Evolutionary conservation across 2,888 invertebrate species (phyloP).

Genomic region (Galeopsomyia nigrocyanea): DNA sequence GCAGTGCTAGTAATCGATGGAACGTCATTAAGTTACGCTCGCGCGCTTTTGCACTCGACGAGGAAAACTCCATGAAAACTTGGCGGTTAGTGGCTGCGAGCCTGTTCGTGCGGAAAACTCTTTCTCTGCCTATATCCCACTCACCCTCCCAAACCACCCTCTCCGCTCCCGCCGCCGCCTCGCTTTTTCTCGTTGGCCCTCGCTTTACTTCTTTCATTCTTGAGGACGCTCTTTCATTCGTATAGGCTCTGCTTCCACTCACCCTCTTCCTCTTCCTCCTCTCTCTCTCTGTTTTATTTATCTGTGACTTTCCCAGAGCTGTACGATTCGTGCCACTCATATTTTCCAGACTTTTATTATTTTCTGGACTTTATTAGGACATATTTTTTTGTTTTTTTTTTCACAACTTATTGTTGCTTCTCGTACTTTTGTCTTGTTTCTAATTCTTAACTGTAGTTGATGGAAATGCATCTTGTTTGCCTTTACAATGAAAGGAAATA

Average conservation of each 20-base stretch:
- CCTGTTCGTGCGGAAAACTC: slow-evolving; percentile 9
- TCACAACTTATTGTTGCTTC: too few relatives aligned
- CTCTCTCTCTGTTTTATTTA: slow-evolving; percentile 4
- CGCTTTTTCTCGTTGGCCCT: neutral
- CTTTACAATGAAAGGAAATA: too few relatives aligned
- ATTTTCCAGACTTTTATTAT: slow-evolving; percentile 3
- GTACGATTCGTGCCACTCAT: neutral
- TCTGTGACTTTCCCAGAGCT: neutral
- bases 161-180: neutral
- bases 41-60: neutral
- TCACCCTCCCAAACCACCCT: too few relatives aligned
- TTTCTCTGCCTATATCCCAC: too few relatives aligned
- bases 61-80: slow-evolving; percentile 23
- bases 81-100: neutral
- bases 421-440: too few relatives aligned
- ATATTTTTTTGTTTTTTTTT: neutral
- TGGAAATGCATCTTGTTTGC: neutral
- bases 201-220: too few relatives aligned
- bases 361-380: slow-evolving; percentile 3
- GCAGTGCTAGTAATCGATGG: slow-evolving; percentile 25
- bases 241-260: too few relatives aligned
- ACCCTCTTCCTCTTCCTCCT: neutral
- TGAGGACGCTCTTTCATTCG: too few relatives aligned
- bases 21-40: slow-evolving; percentile 10
- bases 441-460: too few relatives aligned